Evolutionary conservation across 2,113 vertebrate species (phyloP).

Genomic region (Poicephalus meyeri): DNA sequence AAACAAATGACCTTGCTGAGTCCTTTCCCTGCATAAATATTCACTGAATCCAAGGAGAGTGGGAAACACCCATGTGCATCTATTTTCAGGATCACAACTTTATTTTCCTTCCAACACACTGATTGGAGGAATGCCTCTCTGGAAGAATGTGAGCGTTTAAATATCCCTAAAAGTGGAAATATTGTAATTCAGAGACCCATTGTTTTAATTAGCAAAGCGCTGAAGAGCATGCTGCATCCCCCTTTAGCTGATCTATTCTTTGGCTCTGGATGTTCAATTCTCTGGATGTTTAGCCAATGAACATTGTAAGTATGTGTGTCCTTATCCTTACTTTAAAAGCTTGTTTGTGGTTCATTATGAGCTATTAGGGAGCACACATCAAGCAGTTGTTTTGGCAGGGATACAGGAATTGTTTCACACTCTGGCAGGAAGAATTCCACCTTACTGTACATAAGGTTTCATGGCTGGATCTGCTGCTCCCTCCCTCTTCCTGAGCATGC

Average conservation of each 20-base stretch:
- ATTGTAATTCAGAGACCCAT: neutral
- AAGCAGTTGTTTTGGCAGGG: slow-evolving; percentile 43
- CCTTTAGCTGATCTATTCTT: neutral
- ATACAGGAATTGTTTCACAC: slow-evolving; percentile 35
- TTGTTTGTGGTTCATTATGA: slow-evolving; percentile 64
- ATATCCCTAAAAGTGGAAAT: neutral
- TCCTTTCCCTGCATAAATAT: neutral
- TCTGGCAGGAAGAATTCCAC: slow-evolving; percentile 16
- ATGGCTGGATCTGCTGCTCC: neutral
- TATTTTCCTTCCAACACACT: neutral
- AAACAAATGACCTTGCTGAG: neutral
- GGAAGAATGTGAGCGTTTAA: neutral
- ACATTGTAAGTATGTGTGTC: slow-evolving; percentile 12
- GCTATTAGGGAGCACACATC: slow-evolving; percentile 43
- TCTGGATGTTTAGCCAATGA: neutral
- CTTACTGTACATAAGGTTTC: neutral
- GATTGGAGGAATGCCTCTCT: neutral
- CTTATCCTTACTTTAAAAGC: slow-evolving; percentile 54
- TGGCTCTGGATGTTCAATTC: neutral
- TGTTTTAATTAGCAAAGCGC: neutral
- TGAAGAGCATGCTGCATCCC: neutral
- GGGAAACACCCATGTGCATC: neutral
- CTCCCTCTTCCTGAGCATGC: neutral
- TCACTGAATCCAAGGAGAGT: neutral
- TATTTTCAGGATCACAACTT: neutral